phyloP scores from a whole-genome alignment of 1,140 invertebrate genomes.

The Drosophila lacertosa region DNA sequence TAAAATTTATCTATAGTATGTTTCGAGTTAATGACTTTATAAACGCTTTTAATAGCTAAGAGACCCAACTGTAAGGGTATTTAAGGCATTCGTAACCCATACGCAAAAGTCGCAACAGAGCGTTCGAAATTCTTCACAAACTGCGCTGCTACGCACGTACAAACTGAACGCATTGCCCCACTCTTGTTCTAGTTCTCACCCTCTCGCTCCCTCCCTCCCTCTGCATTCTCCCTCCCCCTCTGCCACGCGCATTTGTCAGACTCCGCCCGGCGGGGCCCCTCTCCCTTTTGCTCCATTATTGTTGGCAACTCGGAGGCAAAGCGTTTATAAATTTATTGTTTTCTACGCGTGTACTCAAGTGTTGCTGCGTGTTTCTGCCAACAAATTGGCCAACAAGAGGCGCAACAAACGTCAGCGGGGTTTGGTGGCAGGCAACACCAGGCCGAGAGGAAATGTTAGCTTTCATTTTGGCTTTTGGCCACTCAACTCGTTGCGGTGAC shows the following conservation, averaged over 20 bases:
- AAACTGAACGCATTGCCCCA: conserved; percentile 17
- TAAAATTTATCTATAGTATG: too few relatives aligned
- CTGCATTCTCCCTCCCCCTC: conserved; percentile 10
- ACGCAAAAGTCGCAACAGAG: conserved; percentile 41
- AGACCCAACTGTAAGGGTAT: conserved; percentile 7
- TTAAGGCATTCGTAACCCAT: conserved; percentile 41
- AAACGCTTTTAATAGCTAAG: too few relatives aligned
- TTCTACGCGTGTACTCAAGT: conserved; percentile 81
- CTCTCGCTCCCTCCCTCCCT: background rate
- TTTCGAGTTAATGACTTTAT: too few relatives aligned
- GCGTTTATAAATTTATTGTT: conserved; percentile 82
- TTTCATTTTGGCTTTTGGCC: conserved; percentile 59
- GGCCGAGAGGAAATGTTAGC: conserved; percentile 29
- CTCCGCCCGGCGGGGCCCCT: background rate
- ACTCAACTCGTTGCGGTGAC: conserved; percentile 81
- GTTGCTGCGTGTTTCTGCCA: conserved; percentile 81
- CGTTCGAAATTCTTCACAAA: conserved; percentile 62
- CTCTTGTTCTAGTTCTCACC: background rate
- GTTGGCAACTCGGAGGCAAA: conserved; percentile 56
- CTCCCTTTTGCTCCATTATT: conserved; percentile 68
- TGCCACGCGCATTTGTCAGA: conserved; percentile 50
- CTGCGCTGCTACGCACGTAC: conserved; percentile 65
- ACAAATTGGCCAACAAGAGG: conserved; percentile 74
- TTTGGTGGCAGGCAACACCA: background rate
- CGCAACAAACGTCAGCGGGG: conserved; percentile 1